phyloP scores from a whole-genome alignment of 2,797 vertebrate species.

The Valencia hispanica region DNA sequence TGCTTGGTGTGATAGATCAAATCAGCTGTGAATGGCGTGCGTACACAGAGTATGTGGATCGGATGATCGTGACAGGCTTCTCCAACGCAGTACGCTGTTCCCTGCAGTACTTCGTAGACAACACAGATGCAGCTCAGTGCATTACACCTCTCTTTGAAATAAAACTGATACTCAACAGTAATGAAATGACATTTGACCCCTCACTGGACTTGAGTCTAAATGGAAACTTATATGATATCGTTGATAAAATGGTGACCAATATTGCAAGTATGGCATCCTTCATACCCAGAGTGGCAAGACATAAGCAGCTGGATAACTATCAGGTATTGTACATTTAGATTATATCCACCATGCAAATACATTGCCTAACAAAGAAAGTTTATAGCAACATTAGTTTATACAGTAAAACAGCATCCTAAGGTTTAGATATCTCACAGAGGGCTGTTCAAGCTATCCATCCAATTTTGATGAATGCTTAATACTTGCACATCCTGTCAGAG shows the following conservation, averaged over 20 bases:
- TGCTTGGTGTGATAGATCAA: conserved; percentile 77
- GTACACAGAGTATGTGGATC: conserved; percentile 83
- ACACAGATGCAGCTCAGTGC: conserved; percentile 77
- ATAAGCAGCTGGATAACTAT: conserved; percentile 76
- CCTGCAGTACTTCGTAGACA: conserved; percentile 83
- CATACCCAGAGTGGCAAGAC: conserved; percentile 78
- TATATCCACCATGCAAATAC: neutral
- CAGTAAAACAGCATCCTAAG: too few relatives aligned
- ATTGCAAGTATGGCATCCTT: conserved; percentile 79
- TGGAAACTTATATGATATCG: conserved; percentile 82
- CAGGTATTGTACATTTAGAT: conserved; percentile 62
- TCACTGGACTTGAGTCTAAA: conserved; percentile 75
- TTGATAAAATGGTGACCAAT: conserved; percentile 79
- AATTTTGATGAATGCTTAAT: neutral
- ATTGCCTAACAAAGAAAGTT: neutral
- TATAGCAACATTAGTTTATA: too few relatives aligned
- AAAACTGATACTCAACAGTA: conserved; percentile 78
- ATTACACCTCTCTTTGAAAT: conserved; percentile 82
- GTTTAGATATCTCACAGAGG: too few relatives aligned
- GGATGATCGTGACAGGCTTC: conserved; percentile 82
- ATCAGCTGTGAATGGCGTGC: conserved; percentile 81
- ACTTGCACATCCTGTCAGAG: neutral
- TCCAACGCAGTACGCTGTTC: conserved; percentile 83
- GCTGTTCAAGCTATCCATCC: neutral
- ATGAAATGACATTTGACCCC: conserved; percentile 80